Evolutionary conservation across 2,113 vertebrate genomes (phyloP).

Genomic region (Coregonus clupeaformis): DNA sequence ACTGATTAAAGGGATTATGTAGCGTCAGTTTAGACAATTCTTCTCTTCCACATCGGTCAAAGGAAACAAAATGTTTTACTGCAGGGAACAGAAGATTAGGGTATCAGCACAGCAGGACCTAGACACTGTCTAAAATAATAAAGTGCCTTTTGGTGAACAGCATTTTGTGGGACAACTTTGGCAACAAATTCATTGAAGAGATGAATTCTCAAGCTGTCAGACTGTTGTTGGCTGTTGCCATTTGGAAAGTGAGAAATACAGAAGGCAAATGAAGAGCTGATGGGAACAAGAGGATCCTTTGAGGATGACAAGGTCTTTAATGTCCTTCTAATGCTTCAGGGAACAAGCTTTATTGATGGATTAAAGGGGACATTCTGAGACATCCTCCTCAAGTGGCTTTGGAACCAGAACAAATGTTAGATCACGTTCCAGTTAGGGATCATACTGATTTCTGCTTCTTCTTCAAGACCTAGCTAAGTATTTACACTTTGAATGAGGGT

Average conservation of each 20-base stretch:
- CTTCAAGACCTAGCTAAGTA: background rate
- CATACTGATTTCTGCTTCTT: background rate
- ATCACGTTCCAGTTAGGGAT: background rate
- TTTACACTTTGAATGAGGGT: background rate
- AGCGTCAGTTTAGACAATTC: slow-evolving; percentile 52
- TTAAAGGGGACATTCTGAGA: background rate
- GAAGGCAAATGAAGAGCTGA: background rate
- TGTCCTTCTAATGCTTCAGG: no score
- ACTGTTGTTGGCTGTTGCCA: background rate
- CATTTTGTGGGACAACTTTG: slow-evolving; percentile 25
- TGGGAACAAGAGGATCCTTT: background rate
- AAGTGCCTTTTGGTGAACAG: slow-evolving; percentile 1
- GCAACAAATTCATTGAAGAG: background rate
- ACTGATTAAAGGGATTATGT: slow-evolving; percentile 78
- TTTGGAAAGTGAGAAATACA: background rate
- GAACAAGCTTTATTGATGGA: background rate
- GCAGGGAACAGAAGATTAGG: slow-evolving; percentile 40
- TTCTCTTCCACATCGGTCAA: slow-evolving; percentile 32
- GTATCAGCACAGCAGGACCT: background rate
- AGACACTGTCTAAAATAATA: slow-evolving; percentile 13
- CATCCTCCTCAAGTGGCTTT: background rate
- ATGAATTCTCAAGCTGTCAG: background rate
- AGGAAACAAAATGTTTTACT: slow-evolving; percentile 38
- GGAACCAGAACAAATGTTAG: no score
- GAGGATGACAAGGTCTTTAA: background rate